Base-by-base conservation (phyloP, 2,113 vertebrate genomes). In the Albula goreensis region DNA sequence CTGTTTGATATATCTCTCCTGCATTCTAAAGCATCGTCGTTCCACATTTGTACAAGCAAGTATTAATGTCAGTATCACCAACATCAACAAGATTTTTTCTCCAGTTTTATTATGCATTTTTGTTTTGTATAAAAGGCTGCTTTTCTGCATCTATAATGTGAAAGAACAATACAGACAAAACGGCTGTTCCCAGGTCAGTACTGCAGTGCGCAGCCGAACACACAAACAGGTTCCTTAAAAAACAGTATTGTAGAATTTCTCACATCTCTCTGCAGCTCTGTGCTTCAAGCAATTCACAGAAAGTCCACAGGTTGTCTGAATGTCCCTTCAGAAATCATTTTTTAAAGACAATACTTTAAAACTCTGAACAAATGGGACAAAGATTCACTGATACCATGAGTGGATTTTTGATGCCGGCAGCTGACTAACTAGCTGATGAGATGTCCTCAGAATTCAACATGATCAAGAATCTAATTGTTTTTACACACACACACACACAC, bases 111-210 rank as follows among this genome's bases (percentile, higher is more conserved):
- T 91, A 83, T 91, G 13, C 81, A 88, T 92, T 87, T 80, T 89
- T 90, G 92, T 89, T 88, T 82, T 70, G 13, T 88, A 92, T 66
- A 90, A 88, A 90, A 79, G 83, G 92, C 93, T 95, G 91, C 89
- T 94, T 95, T 90, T 93, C 83, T 89, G 92, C 94, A 91, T 91
- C 93, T 89, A 93, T 92, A 95, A 96, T 96, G 95, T 95, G 95
- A 96, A 95, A 92, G 90, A 90, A 92, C 89, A 89, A 88, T 85
- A 74, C 63, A 31, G n/a, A 63, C 85, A 85, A n/a, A 78, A 74
- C 22, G 22, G 83, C 78, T 77, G 88, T 77, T 77, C 86, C 87
- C 79, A 85, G 87, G 88, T 56, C 53, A 9, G 12, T 31, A 74
- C 70, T 31, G 5, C 53, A 52, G 85, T 86, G 89, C 70, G 63